Evolutionary conservation across 64 coral and sea anemone genomes (phyloP).

Genomic region (Pocillopora verrucosa): DNA sequence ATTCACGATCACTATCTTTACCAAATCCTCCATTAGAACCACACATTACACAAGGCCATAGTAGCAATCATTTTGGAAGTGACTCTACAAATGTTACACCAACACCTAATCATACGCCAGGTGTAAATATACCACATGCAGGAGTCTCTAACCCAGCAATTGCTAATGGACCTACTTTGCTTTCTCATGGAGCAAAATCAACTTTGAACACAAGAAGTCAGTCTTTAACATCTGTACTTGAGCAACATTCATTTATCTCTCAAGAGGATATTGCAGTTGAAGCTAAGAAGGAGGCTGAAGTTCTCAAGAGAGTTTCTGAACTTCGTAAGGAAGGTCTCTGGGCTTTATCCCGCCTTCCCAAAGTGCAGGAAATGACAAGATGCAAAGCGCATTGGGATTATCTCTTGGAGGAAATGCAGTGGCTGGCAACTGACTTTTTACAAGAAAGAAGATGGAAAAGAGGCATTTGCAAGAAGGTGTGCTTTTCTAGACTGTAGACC

Average conservation of each 20-base stretch:
- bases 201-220: slow-evolving; percentile 51
- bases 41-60: not conserved
- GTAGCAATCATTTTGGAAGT: slow-evolving; percentile 32
- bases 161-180: slow-evolving; percentile 66
- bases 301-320: slow-evolving; percentile 87
- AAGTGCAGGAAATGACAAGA: slow-evolving; percentile 85
- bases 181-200: slow-evolving; percentile 4
- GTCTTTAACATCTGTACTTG: slow-evolving; percentile 75
- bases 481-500: not conserved
- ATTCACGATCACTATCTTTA: slow-evolving; percentile 79
- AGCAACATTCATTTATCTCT: slow-evolving; percentile 79
- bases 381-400: slow-evolving; percentile 99
- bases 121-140: not conserved
- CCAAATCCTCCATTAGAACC: slow-evolving; percentile 53
- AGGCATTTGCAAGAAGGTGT: slow-evolving; percentile 96
- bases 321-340: slow-evolving; percentile 94
- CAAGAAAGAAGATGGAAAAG: slow-evolving; percentile 98
- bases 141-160: slow-evolving; percentile 30
- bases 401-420: slow-evolving; percentile 95
- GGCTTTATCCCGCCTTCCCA: slow-evolving; percentile 83
- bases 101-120: not conserved
- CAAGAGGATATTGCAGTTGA: slow-evolving; percentile 94
- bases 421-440: slow-evolving; percentile 96
- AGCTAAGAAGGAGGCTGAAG: slow-evolving; percentile 93
- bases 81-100: not conserved